These are phyloP conservation scores for Mamestra configurata DNA, from an alignment of 1,140 invertebrate species.

Conservation along the genomic window DNA sequence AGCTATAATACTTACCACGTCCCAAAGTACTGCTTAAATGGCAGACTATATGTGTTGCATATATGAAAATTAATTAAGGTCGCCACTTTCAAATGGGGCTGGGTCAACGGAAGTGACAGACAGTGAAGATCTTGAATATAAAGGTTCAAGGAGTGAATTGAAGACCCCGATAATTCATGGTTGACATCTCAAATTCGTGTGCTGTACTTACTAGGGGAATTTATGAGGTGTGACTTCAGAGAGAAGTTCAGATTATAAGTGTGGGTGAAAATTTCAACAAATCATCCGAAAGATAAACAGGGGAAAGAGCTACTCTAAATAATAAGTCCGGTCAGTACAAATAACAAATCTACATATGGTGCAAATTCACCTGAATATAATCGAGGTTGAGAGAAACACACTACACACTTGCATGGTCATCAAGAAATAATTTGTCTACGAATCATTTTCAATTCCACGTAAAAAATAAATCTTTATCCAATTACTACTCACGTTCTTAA, in stretches of 20 bases:
- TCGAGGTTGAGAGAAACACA: no score
- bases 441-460: not conserved
- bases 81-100: slow-evolving; percentile 18
- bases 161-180: not conserved
- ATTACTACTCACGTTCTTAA: slow-evolving; percentile 4
- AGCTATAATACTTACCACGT: not conserved
- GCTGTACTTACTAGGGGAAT: not conserved
- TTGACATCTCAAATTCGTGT: not conserved
- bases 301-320: no score
- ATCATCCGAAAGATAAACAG: no score
- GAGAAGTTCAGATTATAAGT: not conserved
- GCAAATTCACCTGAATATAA: not conserved
- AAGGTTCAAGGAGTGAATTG: slow-evolving; percentile 45
- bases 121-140: slow-evolving; percentile 9
- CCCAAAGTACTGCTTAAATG: not conserved
- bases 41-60: slow-evolving; percentile 25
- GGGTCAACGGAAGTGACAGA: slow-evolving; percentile 33
- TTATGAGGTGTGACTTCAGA: not conserved
- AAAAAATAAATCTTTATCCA: not conserved
- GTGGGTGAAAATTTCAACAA: no score
- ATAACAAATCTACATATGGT: not conserved
- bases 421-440: not conserved
- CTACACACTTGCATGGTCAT: not conserved
- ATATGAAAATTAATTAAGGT: slow-evolving; percentile 41
- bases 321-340: not conserved